These are phyloP conservation scores for Steatocranus sp. DNA, from an alignment of 2,797 vertebrate genomes.

Conservation along the genomic window DNA sequence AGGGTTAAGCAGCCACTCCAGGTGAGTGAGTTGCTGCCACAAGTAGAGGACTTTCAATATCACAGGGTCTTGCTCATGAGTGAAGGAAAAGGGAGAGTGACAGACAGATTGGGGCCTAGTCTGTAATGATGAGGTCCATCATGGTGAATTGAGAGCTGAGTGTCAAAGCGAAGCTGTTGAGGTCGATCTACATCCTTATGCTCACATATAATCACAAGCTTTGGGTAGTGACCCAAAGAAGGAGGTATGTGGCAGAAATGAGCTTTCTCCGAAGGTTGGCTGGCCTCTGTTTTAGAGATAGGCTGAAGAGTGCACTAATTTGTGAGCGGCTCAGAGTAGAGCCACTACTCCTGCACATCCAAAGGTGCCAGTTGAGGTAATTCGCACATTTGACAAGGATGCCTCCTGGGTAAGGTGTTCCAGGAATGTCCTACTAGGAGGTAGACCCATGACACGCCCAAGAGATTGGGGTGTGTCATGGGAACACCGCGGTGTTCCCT, in stretches of 20 bases:
- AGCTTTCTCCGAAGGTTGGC: not conserved
- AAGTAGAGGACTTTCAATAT: not conserved
- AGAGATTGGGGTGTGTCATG: not conserved
- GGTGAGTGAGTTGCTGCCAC: not conserved
- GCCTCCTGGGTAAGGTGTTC: not conserved
- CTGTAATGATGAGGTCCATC: not conserved
- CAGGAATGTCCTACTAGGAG: not conserved
- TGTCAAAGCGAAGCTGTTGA: not conserved
- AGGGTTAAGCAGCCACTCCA: not conserved
- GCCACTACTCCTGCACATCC: not conserved
- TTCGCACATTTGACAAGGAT: not conserved
- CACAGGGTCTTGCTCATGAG: not conserved
- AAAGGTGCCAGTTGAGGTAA: not conserved
- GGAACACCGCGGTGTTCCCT: not conserved
- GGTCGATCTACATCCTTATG: not conserved
- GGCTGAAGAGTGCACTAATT: not conserved
- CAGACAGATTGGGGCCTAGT: not conserved
- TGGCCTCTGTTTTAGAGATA: not conserved
- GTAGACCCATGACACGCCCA: not conserved
- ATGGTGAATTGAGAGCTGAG: not conserved
- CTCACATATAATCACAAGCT: not conserved
- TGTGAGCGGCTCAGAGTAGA: not conserved
- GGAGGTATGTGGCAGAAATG: not conserved
- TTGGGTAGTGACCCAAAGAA: not conserved
- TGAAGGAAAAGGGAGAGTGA: not conserved